phyloP scores from a whole-genome alignment of 2,888 invertebrate genomes.

The Chirona hameri region DNA sequence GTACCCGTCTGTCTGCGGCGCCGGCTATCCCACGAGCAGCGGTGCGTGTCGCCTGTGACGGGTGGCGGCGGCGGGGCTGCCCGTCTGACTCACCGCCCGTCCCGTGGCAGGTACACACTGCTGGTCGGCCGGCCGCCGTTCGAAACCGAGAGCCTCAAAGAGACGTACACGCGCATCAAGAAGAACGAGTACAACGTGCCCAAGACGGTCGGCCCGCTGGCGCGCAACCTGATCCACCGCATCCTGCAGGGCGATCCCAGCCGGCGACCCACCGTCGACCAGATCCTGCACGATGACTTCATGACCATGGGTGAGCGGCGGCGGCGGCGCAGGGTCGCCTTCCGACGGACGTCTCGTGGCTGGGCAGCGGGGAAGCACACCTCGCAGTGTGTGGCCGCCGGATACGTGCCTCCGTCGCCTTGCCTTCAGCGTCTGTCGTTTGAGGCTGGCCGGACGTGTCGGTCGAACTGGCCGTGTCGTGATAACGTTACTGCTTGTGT shows the following conservation, averaged over 20 bases:
- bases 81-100: not conserved
- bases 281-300: slow-evolving; percentile 55
- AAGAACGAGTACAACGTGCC: slow-evolving; percentile 83
- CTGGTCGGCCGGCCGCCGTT: slow-evolving; percentile 97
- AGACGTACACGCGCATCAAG: slow-evolving; percentile 92
- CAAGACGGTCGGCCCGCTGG: slow-evolving; percentile 42
- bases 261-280: slow-evolving; percentile 71
- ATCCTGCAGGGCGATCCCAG: slow-evolving; percentile 63
- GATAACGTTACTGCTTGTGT: too few relatives aligned
- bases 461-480: too few relatives aligned
- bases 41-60: not conserved
- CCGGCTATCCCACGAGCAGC: not conserved
- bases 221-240: slow-evolving; percentile 39
- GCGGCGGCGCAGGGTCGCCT: too few relatives aligned
- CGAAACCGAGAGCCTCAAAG: slow-evolving; percentile 89
- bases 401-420: too few relatives aligned
- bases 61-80: not conserved
- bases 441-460: too few relatives aligned
- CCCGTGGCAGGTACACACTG: slow-evolving; percentile 68
- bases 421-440: too few relatives aligned
- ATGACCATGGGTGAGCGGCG: slow-evolving; percentile 45
- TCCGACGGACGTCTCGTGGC: too few relatives aligned
- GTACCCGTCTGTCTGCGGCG: slow-evolving; percentile 4
- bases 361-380: too few relatives aligned
- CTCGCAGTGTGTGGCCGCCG: too few relatives aligned